phyloP scores from a whole-genome alignment of 2,113 vertebrate genomes.

The Gambusia affinis region DNA sequence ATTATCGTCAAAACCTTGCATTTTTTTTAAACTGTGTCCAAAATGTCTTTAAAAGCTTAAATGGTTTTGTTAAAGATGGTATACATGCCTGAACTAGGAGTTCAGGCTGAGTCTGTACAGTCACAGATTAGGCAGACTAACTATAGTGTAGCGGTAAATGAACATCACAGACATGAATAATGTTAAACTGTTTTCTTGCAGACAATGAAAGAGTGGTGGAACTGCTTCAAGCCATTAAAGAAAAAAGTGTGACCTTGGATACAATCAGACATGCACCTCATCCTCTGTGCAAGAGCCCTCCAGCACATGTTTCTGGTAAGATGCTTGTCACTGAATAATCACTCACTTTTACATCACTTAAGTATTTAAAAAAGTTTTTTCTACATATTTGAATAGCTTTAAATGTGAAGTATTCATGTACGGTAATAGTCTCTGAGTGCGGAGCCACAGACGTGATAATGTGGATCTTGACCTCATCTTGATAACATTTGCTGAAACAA shows the following conservation, averaged over 20 bases:
- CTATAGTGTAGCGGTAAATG: conserved; percentile 3
- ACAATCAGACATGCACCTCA: conserved; percentile 83
- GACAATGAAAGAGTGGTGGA: conserved; percentile 94
- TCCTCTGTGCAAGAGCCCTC: conserved; percentile 85
- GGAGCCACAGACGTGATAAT: background rate
- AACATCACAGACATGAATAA: conserved; percentile 1
- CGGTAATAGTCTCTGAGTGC: background rate
- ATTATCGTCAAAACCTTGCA: background rate
- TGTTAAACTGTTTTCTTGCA: conserved; percentile 50
- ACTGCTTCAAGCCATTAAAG: conserved; percentile 94
- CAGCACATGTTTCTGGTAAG: conserved; percentile 82
- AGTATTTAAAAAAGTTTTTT: conserved; percentile 6
- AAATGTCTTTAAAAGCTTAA: conserved; percentile 5
- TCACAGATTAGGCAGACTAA: background rate
- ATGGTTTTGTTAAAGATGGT: background rate
- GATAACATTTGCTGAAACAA: conserved; percentile 40
- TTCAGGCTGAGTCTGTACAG: background rate
- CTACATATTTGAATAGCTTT: background rate
- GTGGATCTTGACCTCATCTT: conserved; percentile 35
- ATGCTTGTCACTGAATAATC: conserved; percentile 11
- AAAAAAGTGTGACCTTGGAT: conserved; percentile 87
- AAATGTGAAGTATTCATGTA: background rate
- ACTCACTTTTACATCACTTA: conserved; percentile 6
- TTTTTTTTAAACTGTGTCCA: background rate
- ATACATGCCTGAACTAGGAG: conserved; percentile 17